Evolutionary conservation across 2,113 vertebrate genomes (phyloP).

Genomic region (Tonatia bakeri): DNA sequence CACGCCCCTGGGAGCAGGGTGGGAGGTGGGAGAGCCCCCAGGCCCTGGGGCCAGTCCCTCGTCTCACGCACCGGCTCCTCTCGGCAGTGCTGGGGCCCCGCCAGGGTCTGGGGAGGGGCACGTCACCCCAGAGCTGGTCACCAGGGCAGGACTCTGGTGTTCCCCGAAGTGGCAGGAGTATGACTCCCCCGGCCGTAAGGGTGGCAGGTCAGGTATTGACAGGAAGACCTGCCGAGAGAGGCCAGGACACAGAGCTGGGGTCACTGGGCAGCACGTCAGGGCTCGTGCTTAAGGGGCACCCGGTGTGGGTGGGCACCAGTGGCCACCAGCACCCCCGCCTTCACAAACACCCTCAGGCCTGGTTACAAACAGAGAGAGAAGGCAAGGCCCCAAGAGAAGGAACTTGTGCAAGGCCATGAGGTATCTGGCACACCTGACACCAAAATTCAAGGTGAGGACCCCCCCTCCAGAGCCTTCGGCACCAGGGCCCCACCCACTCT

Average conservation of each 20-base stretch:
- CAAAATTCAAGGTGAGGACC: neutral
- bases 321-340: no score
- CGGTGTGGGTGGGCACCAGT: neutral
- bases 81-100: slow-evolving; percentile 82
- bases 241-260: neutral
- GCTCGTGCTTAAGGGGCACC: rapidly evolving
- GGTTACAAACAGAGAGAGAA: neutral
- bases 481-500: neutral
- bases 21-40: neutral
- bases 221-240: slow-evolving; percentile 86
- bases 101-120: slow-evolving; percentile 89
- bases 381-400: neutral
- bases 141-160: slow-evolving; percentile 83
- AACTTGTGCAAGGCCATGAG: neutral
- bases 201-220: slow-evolving; percentile 87
- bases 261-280: neutral
- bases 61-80: slow-evolving; percentile 87
- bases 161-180: slow-evolving; percentile 92
- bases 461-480: neutral
- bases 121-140: slow-evolving; percentile 86
- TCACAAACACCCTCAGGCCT: neutral
- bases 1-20: neutral
- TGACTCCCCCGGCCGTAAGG: slow-evolving; percentile 84
- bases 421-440: neutral
- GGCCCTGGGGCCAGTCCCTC: neutral